phyloP scores from a whole-genome alignment of 2,113 vertebrate genomes.

The Struthidea cinerea region DNA sequence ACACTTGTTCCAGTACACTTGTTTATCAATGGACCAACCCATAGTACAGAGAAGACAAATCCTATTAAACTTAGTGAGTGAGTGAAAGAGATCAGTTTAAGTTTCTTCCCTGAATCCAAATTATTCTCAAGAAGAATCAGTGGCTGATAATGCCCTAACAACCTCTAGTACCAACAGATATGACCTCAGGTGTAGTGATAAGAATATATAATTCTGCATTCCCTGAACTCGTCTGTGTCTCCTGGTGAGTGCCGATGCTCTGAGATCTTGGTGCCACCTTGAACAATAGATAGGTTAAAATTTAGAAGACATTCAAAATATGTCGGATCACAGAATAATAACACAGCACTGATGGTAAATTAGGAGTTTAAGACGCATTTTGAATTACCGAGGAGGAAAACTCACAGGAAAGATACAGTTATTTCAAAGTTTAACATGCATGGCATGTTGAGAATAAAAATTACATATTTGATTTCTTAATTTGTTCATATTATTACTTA shows the following conservation, averaged over 20 bases:
- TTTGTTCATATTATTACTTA: background rate
- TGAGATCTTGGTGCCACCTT: background rate
- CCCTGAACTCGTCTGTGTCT: background rate
- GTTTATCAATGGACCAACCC: background rate
- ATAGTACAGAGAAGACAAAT: background rate
- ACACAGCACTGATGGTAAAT: background rate
- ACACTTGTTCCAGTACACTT: background rate
- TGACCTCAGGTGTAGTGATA: constrained; percentile 33
- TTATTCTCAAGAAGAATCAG: constrained; percentile 63
- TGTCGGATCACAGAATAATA: background rate
- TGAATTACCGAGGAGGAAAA: background rate
- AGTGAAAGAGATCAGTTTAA: constrained; percentile 37
- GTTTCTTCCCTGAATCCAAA: constrained; percentile 69
- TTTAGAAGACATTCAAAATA: background rate
- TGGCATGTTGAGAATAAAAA: background rate
- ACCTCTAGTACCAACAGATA: constrained; percentile 47
- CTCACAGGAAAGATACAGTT: background rate
- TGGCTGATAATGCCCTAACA: constrained; percentile 57
- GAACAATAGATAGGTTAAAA: background rate
- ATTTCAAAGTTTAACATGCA: background rate
- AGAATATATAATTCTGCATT: constrained; percentile 33
- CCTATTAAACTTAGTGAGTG: background rate
- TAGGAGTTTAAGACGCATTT: background rate
- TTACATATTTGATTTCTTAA: background rate
- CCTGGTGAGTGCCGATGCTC: background rate